A percentile compares a stretch with the other conserved stretches of the same genome.
Evolutionary conservation across 1,140 invertebrate genomes (phyloP).

Genomic region (Drosophila saltans): DNA sequence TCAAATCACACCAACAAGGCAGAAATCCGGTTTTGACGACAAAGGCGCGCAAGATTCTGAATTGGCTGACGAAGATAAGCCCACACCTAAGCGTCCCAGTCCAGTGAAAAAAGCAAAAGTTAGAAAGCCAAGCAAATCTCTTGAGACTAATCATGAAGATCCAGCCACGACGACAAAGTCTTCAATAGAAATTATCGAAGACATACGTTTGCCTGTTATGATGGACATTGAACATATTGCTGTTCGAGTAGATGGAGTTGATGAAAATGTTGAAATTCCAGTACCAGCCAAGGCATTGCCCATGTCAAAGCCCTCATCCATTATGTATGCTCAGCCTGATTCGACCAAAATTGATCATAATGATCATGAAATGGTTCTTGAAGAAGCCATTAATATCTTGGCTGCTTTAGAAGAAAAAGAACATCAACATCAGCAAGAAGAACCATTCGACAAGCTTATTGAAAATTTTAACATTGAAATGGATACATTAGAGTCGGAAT

Average conservation of each 20-base stretch:
- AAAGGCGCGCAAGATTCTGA: neutral
- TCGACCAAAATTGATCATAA: conserved; percentile 62
- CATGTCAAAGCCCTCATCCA: conserved; percentile 3
- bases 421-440: neutral
- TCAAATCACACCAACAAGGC: neutral
- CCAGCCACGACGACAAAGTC: neutral
- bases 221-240: conserved; percentile 59
- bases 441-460: neutral
- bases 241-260: conserved; percentile 33
- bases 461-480: conserved; percentile 39
- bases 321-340: conserved; percentile 63
- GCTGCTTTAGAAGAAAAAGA: conserved; percentile 1
- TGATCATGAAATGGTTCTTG: conserved; percentile 38
- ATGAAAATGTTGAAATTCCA: neutral
- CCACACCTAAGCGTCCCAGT: neutral
- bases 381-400: conserved; percentile 23
- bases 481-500: conserved; percentile 53
- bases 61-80: neutral
- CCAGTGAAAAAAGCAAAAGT: neutral
- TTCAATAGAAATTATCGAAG: conserved; percentile 55
- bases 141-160: neutral
- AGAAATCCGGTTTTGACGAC: too few relatives aligned
- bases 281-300: neutral
- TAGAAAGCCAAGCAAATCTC: neutral
- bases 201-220: conserved; percentile 53